These are phyloP conservation scores for Philhelius pedissequus DNA, from an alignment of 2,888 invertebrate species.

Conservation along the genomic window DNA sequence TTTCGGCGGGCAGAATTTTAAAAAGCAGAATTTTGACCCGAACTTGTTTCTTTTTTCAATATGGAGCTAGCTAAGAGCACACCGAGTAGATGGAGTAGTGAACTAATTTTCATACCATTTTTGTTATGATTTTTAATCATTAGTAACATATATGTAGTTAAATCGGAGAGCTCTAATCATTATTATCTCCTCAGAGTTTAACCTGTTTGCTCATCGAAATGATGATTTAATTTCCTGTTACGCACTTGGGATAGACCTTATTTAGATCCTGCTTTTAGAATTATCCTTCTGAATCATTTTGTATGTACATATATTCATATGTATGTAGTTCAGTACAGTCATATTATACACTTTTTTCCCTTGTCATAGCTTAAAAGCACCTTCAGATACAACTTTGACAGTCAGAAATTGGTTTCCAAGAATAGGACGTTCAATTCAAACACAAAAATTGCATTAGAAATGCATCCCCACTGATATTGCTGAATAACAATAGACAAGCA, in stretches of 20 bases:
- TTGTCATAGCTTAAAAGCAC: background rate
- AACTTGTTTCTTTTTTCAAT: too few relatives aligned
- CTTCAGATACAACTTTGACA: background rate
- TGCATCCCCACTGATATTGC: constrained; percentile 20
- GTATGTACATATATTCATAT: too few relatives aligned
- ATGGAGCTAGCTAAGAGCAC: too few relatives aligned
- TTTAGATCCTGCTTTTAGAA: background rate
- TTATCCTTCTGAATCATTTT: background rate
- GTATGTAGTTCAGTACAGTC: too few relatives aligned
- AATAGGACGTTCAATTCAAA: constrained; percentile 26
- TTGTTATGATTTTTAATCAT: too few relatives aligned
- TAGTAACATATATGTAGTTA: too few relatives aligned
- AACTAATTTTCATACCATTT: too few relatives aligned
- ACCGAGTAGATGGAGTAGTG: too few relatives aligned
- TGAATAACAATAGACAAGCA: background rate
- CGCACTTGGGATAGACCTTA: background rate
- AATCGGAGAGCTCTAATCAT: too few relatives aligned
- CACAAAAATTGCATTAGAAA: constrained; percentile 49
- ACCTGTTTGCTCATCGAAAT: background rate
- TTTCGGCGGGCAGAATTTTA: too few relatives aligned
- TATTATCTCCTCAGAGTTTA: too few relatives aligned
- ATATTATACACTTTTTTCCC: background rate
- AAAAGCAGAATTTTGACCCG: too few relatives aligned
- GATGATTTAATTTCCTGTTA: background rate
- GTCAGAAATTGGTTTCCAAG: constrained; percentile 20